A percentile compares a stretch with the other conserved stretches of the same genome.
Conservation (phyloP, 2,113 vertebrate species). For the Micromys minutus region DNA sequence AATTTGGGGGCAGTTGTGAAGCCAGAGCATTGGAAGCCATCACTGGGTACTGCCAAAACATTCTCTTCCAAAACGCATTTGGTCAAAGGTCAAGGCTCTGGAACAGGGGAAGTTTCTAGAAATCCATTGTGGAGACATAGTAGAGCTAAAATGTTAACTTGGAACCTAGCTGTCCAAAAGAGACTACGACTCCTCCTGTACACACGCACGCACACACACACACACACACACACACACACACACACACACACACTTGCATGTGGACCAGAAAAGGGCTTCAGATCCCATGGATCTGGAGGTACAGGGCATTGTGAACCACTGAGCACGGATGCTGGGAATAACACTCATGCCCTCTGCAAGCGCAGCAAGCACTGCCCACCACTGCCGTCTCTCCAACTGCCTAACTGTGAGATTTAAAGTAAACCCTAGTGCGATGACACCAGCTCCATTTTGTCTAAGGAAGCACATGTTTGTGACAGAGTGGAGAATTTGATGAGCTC, state of each 20-base stretch:
- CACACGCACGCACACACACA: background rate
- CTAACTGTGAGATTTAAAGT: background rate
- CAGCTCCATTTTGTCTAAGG: background rate
- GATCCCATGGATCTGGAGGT: background rate
- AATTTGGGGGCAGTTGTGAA: background rate
- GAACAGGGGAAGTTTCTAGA: background rate
- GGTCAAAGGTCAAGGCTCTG: background rate
- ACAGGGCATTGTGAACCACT: background rate
- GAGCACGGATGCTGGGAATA: background rate
- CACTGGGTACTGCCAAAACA: background rate
- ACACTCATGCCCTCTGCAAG: background rate
- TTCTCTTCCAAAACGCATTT: background rate
- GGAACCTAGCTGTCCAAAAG: background rate
- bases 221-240: background rate
- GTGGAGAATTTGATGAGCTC: constrained; percentile 14
- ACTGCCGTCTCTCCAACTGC: background rate
- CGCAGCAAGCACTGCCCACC: background rate
- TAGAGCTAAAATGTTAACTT: background rate
- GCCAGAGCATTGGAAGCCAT: background rate
- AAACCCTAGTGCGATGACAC: background rate
- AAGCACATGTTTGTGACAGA: background rate
- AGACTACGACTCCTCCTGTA: background rate
- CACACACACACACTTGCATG: background rate
- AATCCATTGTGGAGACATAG: background rate
- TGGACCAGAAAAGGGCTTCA: background rate